Percentiles rank a stretch among this genome's conserved stretches.
phyloP scores from a whole-genome alignment of 2,888 invertebrate species.

The Seira musarum region DNA sequence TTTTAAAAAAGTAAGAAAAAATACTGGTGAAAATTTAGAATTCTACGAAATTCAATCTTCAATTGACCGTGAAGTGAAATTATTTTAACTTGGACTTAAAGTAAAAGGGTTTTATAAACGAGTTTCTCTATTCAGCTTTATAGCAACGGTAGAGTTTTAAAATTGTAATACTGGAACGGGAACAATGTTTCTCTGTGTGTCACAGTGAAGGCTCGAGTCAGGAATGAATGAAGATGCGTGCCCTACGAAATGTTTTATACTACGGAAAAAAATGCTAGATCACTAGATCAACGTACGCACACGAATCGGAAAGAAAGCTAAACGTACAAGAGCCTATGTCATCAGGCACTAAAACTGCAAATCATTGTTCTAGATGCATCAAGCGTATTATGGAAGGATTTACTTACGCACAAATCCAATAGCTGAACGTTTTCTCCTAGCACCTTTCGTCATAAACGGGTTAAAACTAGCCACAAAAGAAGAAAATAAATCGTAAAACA shows the following conservation, averaged over 20 bases:
- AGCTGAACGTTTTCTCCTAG: not conserved
- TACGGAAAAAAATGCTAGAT: not conserved
- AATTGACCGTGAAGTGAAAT: too few relatives aligned
- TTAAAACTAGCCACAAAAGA: too few relatives aligned
- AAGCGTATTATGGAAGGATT: not conserved
- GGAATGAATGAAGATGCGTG: not conserved
- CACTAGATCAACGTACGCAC: not conserved
- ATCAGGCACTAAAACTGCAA: not conserved
- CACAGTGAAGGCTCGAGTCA: not conserved
- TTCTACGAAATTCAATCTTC: too few relatives aligned
- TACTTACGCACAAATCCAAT: not conserved
- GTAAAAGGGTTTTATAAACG: too few relatives aligned
- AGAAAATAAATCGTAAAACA: too few relatives aligned
- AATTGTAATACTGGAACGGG: too few relatives aligned
- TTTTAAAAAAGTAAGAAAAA: not conserved
- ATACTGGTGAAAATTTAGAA: too few relatives aligned
- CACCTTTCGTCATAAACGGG: too few relatives aligned
- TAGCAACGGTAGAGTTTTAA: too few relatives aligned
- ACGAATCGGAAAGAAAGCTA: not conserved
- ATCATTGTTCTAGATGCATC: constrained; percentile 40
- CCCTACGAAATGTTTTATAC: not conserved
- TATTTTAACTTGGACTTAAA: too few relatives aligned
- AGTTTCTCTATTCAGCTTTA: too few relatives aligned
- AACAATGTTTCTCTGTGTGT: not conserved
- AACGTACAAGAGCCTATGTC: not conserved